Conservation (phyloP, 1,140 invertebrate species). For the Drosophila micromelanica region DNA sequence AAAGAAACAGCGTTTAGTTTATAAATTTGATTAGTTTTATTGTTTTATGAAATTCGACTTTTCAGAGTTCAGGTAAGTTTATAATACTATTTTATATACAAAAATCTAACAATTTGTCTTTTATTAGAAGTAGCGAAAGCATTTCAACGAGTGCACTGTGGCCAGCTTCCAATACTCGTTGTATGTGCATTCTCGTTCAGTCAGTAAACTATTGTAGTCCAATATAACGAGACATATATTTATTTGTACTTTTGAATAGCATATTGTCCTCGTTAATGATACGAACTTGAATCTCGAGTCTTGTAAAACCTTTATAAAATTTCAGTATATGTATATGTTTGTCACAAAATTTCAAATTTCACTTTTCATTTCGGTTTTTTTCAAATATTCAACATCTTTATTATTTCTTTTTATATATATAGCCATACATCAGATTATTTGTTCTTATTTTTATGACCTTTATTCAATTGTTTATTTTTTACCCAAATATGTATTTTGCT, state of each 20-base stretch:
- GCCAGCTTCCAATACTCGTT: too few relatives aligned
- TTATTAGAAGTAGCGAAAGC: too few relatives aligned
- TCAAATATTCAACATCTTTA: not conserved
- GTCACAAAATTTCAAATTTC: too few relatives aligned
- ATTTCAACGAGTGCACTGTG: too few relatives aligned
- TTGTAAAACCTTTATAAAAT: too few relatives aligned
- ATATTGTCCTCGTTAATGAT: not conserved
- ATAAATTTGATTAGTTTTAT: not conserved
- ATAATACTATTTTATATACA: not conserved
- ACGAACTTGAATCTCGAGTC: too few relatives aligned
- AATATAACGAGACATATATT: not conserved
- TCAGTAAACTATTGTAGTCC: too few relatives aligned
- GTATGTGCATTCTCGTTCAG: too few relatives aligned
- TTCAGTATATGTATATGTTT: too few relatives aligned
- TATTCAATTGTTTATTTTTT: constrained; percentile 8
- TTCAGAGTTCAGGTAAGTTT: not conserved
- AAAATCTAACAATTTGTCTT: not conserved
- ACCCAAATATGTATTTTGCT: not conserved
- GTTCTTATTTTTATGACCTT: not conserved
- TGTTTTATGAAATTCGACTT: not conserved
- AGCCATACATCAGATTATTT: constrained; percentile 3
- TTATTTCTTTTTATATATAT: constrained; percentile 7
- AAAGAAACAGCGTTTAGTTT: not conserved
- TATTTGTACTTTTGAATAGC: not conserved
- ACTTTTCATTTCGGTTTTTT: constrained; percentile 1